Conservation (phyloP, 2,888 invertebrate species). For the Cephonodes hylas region DNA sequence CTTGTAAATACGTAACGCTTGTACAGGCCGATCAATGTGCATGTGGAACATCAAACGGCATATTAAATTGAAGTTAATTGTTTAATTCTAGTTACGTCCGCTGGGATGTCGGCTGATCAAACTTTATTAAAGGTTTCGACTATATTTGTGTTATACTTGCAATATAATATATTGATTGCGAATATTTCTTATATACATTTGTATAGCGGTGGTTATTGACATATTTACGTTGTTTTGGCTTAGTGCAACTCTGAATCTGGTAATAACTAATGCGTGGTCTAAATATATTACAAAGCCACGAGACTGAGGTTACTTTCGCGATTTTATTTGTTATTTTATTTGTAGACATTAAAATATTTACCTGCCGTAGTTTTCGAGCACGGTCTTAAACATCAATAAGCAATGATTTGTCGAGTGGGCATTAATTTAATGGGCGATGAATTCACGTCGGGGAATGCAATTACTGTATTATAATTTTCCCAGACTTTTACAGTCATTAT, state of each 20-base stretch:
- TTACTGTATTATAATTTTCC: not conserved
- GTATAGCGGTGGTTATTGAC: no score
- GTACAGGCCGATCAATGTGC: slow-evolving; percentile 5
- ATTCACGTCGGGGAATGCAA: not conserved
- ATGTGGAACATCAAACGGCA: slow-evolving; percentile 14
- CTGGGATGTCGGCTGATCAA: slow-evolving; percentile 14
- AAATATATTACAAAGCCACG: no score
- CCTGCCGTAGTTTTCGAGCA: no score
- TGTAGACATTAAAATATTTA: no score
- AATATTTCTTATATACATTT: no score
- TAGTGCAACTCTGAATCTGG: no score
- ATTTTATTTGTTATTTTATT: no score
- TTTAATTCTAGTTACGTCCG: slow-evolving; percentile 18
- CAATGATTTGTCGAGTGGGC: not conserved
- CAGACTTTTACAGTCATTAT: no score
- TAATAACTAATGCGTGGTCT: no score
- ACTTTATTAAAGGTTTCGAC: slow-evolving; percentile 10
- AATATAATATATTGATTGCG: not conserved
- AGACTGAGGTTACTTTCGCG: no score
- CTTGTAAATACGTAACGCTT: not conserved
- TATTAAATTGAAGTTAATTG: slow-evolving; percentile 17
- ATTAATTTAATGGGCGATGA: not conserved
- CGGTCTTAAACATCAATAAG: not conserved
- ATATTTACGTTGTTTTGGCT: no score
- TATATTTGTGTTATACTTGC: not conserved